These are phyloP conservation scores for Perca flavescens DNA, from an alignment of 2,113 vertebrate species.

Conservation along the genomic window DNA sequence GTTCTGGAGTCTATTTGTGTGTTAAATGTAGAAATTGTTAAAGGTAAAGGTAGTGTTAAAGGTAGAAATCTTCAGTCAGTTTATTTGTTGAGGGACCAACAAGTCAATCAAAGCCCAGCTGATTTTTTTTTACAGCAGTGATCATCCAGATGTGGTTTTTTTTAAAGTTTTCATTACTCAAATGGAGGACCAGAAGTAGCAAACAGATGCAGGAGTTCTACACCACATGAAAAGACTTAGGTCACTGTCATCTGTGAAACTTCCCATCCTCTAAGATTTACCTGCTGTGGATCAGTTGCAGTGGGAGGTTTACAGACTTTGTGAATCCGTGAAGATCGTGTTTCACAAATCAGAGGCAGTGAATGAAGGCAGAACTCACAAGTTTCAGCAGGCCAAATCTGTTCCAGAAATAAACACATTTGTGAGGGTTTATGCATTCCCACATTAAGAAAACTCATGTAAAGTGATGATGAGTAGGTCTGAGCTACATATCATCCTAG, in stretches of 20 bases:
- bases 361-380: background rate
- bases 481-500: slow-evolving; percentile 19
- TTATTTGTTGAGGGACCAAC: background rate
- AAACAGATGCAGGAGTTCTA: background rate
- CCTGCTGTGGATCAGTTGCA: slow-evolving; percentile 17
- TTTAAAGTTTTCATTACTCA: background rate
- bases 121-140: background rate
- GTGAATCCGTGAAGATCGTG: background rate
- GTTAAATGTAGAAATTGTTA: background rate
- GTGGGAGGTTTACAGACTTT: background rate
- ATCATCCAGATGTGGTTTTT: background rate
- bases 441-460: background rate
- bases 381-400: slow-evolving; percentile 1
- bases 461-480: slow-evolving; percentile 6
- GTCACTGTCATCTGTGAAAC: background rate
- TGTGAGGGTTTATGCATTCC: slow-evolving; percentile 1
- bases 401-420: background rate
- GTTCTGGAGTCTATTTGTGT: no score
- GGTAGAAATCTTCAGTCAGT: no score
- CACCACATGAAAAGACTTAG: background rate
- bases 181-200: background rate
- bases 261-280: background rate
- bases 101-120: background rate
- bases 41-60: background rate
- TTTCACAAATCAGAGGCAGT: slow-evolving; percentile 16